phyloP scores from a whole-genome alignment of 2,113 vertebrate genomes.

The Nyctibius bracteatus region DNA sequence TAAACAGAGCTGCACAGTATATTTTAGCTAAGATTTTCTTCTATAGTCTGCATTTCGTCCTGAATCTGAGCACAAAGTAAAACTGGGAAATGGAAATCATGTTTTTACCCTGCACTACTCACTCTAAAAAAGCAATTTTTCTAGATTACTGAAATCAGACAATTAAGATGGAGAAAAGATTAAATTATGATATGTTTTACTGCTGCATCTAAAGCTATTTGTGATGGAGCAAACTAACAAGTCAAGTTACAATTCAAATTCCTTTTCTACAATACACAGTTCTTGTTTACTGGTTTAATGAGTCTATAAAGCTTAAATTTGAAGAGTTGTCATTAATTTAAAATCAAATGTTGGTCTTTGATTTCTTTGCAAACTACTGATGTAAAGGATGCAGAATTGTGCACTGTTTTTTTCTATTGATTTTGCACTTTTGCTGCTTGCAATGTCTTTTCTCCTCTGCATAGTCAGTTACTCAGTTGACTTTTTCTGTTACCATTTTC shows the following conservation, averaged over 20 bases:
- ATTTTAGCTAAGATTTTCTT: not conserved
- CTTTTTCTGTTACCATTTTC: not conserved
- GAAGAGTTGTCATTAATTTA: not conserved
- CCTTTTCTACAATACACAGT: not conserved
- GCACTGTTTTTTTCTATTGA: not conserved
- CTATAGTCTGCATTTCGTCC: not conserved
- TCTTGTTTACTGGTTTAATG: not conserved
- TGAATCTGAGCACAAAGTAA: not conserved
- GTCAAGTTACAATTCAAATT: not conserved
- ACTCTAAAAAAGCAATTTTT: not conserved
- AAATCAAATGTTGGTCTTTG: not conserved
- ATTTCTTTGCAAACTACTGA: not conserved
- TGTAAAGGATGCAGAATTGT: not conserved
- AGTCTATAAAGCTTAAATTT: not conserved
- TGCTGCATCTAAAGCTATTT: not conserved
- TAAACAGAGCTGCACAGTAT: not conserved
- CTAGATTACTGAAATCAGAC: not conserved
- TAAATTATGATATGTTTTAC: not conserved
- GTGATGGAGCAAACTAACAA: not conserved
- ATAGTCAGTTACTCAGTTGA: not conserved
- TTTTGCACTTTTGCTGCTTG: not conserved
- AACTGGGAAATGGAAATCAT: not conserved
- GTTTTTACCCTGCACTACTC: not conserved
- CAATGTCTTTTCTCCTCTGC: not conserved
- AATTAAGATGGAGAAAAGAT: not conserved